Conservation (phyloP, 2,888 invertebrate genomes). For the Cyaniris semiargus region DNA sequence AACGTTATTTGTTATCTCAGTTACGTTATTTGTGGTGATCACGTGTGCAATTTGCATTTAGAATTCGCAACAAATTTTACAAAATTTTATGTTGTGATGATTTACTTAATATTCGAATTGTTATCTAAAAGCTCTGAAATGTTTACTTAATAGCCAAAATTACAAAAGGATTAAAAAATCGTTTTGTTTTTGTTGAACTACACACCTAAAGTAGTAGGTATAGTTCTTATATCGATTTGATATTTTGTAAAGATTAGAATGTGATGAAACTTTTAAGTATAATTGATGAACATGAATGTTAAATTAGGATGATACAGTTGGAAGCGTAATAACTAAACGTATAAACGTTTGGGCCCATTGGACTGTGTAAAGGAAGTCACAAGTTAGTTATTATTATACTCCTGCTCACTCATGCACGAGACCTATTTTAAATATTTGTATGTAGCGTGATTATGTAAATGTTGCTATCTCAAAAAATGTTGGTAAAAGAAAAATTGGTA, state of each 20-base stretch:
- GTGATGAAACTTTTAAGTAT: background rate
- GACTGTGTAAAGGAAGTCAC: constrained; percentile 60
- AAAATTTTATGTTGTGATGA: too few relatives aligned
- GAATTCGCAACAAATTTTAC: too few relatives aligned
- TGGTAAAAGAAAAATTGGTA: background rate
- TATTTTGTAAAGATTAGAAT: background rate
- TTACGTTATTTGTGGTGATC: too few relatives aligned
- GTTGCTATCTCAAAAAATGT: background rate
- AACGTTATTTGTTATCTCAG: too few relatives aligned
- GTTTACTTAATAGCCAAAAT: too few relatives aligned
- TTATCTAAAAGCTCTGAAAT: too few relatives aligned
- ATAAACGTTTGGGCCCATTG: constrained; percentile 46
- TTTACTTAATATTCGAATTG: background rate
- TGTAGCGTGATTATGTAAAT: constrained; percentile 4
- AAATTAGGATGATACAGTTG: constrained; percentile 31
- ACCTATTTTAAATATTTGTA: constrained; percentile 33
- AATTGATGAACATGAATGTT: constrained; percentile 13
- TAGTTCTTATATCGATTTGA: too few relatives aligned
- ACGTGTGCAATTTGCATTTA: too few relatives aligned
- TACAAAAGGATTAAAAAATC: background rate
- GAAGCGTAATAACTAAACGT: constrained; percentile 38
- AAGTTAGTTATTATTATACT: constrained; percentile 56
- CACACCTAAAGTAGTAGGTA: background rate
- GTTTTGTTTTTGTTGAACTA: background rate
- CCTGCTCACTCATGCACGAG: constrained; percentile 50